Percentiles rank a stretch among this genome's conserved stretches.
Evolutionary conservation across 2,797 vertebrate genomes (phyloP).

Genomic region (Clarias pachynema): DNA sequence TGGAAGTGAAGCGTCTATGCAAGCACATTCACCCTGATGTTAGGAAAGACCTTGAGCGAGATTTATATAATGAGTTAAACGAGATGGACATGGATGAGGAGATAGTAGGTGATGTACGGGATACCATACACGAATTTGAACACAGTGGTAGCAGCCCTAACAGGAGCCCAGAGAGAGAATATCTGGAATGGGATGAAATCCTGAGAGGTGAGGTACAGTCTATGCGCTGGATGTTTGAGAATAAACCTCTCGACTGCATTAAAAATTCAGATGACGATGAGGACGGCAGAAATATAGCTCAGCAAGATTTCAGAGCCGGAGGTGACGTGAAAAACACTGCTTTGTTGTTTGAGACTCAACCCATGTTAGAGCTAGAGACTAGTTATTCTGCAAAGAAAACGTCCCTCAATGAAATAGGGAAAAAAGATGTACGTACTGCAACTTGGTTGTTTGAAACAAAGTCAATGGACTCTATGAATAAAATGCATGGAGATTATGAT

Average conservation of each 20-base stretch:
- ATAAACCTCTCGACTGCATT: constrained; percentile 82
- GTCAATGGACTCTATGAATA: constrained; percentile 80
- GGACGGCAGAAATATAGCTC: constrained; percentile 67
- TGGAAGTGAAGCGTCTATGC: constrained; percentile 85
- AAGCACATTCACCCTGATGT: constrained; percentile 86
- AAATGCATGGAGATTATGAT: constrained; percentile 76
- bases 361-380: constrained; percentile 68
- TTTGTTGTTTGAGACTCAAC: constrained; percentile 89
- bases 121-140: constrained; percentile 76
- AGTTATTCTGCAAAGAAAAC: constrained; percentile 67
- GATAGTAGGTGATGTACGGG: constrained; percentile 69
- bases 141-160: constrained; percentile 71
- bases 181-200: constrained; percentile 83
- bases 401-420: constrained; percentile 79
- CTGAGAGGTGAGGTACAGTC: constrained; percentile 85
- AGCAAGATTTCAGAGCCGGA: constrained; percentile 82
- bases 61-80: constrained; percentile 76
- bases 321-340: constrained; percentile 83
- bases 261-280: constrained; percentile 73
- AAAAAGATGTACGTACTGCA: constrained; percentile 78
- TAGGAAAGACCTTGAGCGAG: constrained; percentile 83
- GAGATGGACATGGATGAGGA: constrained; percentile 67
- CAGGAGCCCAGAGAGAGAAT: constrained; percentile 77
- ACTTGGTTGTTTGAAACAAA: constrained; percentile 87
- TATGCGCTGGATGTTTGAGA: constrained; percentile 87